Base-by-base conservation (phyloP, 2,113 vertebrate species). In the Tyto alba region DNA sequence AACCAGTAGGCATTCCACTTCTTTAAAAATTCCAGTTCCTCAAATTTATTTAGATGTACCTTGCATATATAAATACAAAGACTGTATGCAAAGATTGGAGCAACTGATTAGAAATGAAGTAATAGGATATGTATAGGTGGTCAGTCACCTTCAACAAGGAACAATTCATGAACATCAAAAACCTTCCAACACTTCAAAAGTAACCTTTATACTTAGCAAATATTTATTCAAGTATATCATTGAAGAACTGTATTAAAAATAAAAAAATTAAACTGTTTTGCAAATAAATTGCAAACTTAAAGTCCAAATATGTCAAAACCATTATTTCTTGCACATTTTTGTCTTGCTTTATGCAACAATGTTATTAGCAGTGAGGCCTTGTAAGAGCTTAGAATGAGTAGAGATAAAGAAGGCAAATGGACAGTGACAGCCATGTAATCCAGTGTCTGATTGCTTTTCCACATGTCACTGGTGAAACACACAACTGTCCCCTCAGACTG, bases 371-470 rank as follows among this genome's bases (percentile, higher is more conserved):
- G 71, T 50, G 75, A 80, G 81, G 92, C 77, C 93, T 73, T 22
- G 93, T 67, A 90, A 90, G 82, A 89, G 48, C 81, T 97, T 88
- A 87, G 95, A 91, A 87, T 68, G 95, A 93, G 96, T 45, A 91
- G 96, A 97, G 96, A 94, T 96, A 97, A 98, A 97, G 97, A 96
- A 98, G 95, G 96, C 74, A 97, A 97, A 97, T 97, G 96, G 91
- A 41, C 94, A 97, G 53, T 97, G 97, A 97, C 96, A 97, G 93
- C 95, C 97, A 94, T 97, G 93, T 97, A 98, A 98, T 97, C 96
- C 97, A 96, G 95, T 83, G 95, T 96, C 97, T 98, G 97, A 98
- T 96, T 97, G 96, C 96, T 98, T 98, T 98, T 97, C 96, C 97
- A 97, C 96, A 97, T 95, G 91, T 96, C 98, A 95, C 91, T 94